Evolutionary conservation across 2,888 invertebrate genomes (phyloP), one percentile per base, ranked within the genome.

Genomic region (Cataglyphis altisquamis): DNA sequence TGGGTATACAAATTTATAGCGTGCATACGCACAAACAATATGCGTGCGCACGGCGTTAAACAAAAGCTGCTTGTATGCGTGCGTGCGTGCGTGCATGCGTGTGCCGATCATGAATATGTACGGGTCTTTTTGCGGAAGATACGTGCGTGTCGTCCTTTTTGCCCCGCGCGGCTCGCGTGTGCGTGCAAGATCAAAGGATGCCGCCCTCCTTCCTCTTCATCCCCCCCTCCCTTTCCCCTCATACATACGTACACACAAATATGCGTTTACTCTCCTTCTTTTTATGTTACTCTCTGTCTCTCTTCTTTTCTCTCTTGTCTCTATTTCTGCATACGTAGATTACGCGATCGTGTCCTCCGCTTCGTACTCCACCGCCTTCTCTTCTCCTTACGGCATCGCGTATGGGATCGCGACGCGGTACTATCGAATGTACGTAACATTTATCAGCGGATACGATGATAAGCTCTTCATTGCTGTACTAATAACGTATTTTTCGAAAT

Each of bases 181-280:
- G 91, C 86, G 87, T 84, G 78, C 41, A 88, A 92, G 92, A 93
- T 94, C 93, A 93, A 94, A 93, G 92, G 90, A 89, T 88, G 91
- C 91, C 93, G 93, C 84, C 90, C 90, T 88, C 89, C 88, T 91
- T 90, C 89, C 90, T 88, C 87, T 86, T 87, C 86, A 84, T 83
- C 68, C 83, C 87, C 67, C 86, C 63, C 83, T 0, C 2, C 73
- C 84, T 86, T 64, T 85, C 66, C 84, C 6, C 32, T 32, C 32
- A 36, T 36, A 80, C 57, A 29, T 84, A 85, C 78, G 64, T 15
- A 15, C 41, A 41, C 64, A 21, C 63, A 32, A 18, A 36, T 21
- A 25, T 9, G 55, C 72, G 73, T 85, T 52, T 63, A 66, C 84
- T 64, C 57, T 55, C 67, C 52, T n/a, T 3, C 64, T 60, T 72